Base-by-base conservation (phyloP, 2,113 vertebrate genomes). In the Bostrychus sinensis region DNA sequence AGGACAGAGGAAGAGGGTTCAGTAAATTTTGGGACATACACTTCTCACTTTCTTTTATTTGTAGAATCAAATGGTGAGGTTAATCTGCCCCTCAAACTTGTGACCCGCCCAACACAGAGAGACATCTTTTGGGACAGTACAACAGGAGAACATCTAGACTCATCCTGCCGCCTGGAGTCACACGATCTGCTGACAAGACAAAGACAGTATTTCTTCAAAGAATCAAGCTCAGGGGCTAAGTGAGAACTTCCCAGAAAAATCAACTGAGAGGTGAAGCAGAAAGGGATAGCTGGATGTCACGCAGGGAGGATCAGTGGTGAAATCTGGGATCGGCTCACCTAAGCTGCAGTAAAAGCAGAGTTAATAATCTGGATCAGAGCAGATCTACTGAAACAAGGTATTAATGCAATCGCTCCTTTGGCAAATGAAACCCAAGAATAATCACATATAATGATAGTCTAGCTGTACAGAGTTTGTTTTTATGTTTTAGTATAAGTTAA, bases 71-170 rank as follows among this genome's bases (percentile, higher is more conserved):
- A 23, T 55, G 53, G 68, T 2, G 34, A 36, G 23, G 61, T 16
- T 20, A 76, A 74, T 64, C 79, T 30, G 48, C 39, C n/a, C 7
- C 16, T 59, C 28, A 60, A 68, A 43, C 60, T 93, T 38, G 62
- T 61, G 32, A 90, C 80, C 60, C 88, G 91, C 30, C 81, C 88
- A 4, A 62, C 19, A n/a, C 63, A 2, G 0, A 84, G 77, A 45
- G 73, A 93, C 59, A 39, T 90, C 13, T 86, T 91, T 73, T 94
- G 93, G 91, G 91, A 94, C 32, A 87, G 87, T 26, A 91, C 85
- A 26, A 93, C 90, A 77, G 90, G 83, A 0, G 84, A 91, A 26
- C 85, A 79, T 0, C n/a, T 89, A 46, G 91, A 93, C 2, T 82
- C 72, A 3, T 54, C 48, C 30, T 55, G 85, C 23, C 61, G 82